phyloP scores from a whole-genome alignment of 1,140 invertebrate genomes.

The Monomorium pharaonis region DNA sequence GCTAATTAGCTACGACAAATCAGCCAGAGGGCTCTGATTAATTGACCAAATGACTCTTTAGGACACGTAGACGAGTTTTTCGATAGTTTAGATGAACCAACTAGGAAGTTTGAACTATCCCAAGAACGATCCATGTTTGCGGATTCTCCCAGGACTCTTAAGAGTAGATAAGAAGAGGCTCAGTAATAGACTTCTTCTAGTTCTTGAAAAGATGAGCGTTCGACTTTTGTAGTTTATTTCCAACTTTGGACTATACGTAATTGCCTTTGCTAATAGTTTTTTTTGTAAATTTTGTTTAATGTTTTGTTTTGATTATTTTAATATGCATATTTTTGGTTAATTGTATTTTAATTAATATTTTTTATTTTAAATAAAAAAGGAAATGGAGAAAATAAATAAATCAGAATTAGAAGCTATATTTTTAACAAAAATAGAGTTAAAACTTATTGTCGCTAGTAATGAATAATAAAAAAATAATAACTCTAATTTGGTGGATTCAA shows the following conservation, averaged over 20 bases:
- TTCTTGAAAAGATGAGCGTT: slow-evolving; percentile 16
- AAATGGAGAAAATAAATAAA: neutral
- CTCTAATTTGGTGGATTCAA: too few species aligned
- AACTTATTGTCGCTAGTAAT: too few species aligned
- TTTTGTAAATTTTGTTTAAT: neutral
- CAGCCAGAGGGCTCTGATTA: slow-evolving; percentile 41
- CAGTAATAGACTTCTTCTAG: neutral
- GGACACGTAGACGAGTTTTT: slow-evolving; percentile 61
- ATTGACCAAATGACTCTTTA: slow-evolving; percentile 65
- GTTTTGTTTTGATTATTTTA: neutral
- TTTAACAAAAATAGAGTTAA: too few species aligned
- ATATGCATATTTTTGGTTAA: neutral
- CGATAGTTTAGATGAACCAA: slow-evolving; percentile 63
- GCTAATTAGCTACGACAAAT: slow-evolving; percentile 66
- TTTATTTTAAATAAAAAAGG: neutral
- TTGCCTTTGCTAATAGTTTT: neutral
- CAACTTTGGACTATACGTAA: neutral
- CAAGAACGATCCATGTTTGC: slow-evolving; percentile 40
- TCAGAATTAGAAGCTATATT: neutral
- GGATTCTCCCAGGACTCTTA: slow-evolving; percentile 55
- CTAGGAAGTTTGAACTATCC: slow-evolving; percentile 58
- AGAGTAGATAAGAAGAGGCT: slow-evolving; percentile 29
- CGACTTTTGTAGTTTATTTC: neutral
- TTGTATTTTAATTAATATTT: neutral
- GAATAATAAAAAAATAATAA: too few species aligned